These are phyloP conservation scores for Pandion haliaetus DNA, from an alignment of 2,113 vertebrate genomes.

Conservation along the genomic window DNA sequence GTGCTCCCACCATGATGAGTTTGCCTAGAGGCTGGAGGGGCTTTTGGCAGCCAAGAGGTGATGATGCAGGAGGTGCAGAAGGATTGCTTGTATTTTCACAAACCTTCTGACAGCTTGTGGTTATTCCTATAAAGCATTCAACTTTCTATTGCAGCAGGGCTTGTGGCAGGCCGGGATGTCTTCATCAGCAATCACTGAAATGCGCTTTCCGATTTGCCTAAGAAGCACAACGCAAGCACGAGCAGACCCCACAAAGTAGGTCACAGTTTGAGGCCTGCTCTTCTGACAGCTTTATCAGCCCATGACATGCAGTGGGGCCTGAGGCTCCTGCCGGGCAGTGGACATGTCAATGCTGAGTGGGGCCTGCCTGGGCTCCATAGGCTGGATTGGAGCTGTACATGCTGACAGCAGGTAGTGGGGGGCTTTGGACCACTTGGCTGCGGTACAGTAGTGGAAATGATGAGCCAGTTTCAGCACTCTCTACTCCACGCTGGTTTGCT, in stretches of 20 bases:
- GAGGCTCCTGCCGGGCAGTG: neutral
- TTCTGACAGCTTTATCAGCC: neutral
- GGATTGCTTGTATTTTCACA: neutral
- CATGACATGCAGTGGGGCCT: neutral
- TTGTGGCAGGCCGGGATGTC: neutral
- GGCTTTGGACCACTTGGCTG: neutral
- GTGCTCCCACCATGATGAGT: neutral
- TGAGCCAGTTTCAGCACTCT: neutral
- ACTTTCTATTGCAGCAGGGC: neutral
- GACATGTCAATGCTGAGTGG: accelerated
- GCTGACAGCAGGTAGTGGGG: neutral
- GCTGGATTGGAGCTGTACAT: neutral
- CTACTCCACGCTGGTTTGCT: neutral
- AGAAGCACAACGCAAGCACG: accelerated
- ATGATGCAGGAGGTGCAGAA: neutral
- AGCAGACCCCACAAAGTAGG: neutral
- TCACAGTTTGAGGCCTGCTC: neutral
- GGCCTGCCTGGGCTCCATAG: neutral
- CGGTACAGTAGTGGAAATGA: accelerated
- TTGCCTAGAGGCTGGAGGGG: neutral
- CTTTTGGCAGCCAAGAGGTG: neutral
- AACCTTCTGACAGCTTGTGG: neutral
- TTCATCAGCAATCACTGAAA: neutral
- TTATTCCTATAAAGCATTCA: neutral
- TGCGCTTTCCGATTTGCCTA: neutral